Evolutionary conservation across 2,113 vertebrate genomes (phyloP).

Genomic region (Brienomyrus longianalis): DNA sequence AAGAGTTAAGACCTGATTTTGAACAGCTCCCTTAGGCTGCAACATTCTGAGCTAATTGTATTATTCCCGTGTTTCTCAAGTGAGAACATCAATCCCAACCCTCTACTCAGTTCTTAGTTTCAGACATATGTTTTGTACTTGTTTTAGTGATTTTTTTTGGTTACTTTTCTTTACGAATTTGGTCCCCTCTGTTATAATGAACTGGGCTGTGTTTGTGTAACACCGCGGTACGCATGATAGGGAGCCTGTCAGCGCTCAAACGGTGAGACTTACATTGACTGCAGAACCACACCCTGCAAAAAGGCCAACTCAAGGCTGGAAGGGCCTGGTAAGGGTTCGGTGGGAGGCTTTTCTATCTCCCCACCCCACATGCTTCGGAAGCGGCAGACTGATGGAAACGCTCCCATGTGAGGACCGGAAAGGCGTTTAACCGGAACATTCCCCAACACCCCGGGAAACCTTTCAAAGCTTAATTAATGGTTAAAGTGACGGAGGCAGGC

Average conservation of each 20-base stretch:
- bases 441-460: slow-evolving; percentile 30
- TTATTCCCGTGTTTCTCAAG: background rate
- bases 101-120: background rate
- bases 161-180: background rate
- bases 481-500: slow-evolving; percentile 37
- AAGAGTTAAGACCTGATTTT: background rate
- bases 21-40: background rate
- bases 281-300: background rate
- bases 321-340: slow-evolving; percentile 29
- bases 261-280: background rate
- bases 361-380: slow-evolving; percentile 37
- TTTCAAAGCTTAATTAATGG: slow-evolving; percentile 43
- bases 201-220: background rate
- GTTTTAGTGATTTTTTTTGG: background rate
- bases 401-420: slow-evolving; percentile 35
- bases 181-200: background rate
- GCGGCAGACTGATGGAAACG: slow-evolving; percentile 35
- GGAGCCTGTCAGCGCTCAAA: background rate
- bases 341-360: slow-evolving; percentile 33
- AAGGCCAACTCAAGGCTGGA: background rate
- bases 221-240: background rate
- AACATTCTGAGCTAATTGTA: background rate
- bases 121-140: background rate
- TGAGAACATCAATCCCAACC: background rate
- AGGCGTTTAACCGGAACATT: slow-evolving; percentile 42